Evolutionary conservation across 2,797 vertebrate genomes (phyloP).

Genomic region (Anas bahamensis): DNA sequence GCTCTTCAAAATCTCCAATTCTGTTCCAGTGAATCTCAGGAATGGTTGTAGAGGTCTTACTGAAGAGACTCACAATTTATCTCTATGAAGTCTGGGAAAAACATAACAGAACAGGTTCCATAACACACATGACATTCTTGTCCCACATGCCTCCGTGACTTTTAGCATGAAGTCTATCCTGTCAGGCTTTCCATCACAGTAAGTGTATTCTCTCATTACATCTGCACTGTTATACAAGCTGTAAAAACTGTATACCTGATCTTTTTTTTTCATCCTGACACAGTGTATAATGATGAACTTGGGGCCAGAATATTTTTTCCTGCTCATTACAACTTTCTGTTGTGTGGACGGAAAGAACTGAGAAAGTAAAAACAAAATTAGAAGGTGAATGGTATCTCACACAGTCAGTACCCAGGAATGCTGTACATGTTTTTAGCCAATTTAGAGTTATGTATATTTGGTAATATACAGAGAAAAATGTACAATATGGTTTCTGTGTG

Average conservation of each 20-base stretch:
- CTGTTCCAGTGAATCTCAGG: neutral
- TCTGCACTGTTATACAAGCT: neutral
- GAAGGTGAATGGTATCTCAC: neutral
- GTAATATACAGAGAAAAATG: neutral
- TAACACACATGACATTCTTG: neutral
- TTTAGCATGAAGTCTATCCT: neutral
- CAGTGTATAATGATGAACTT: neutral
- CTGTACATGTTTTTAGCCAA: neutral
- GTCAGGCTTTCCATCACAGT: neutral
- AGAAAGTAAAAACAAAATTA: neutral
- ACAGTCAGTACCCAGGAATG: neutral
- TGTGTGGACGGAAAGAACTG: neutral
- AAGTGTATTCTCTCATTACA: neutral
- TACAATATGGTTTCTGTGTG: neutral
- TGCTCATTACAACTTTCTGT: neutral
- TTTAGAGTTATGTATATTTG: neutral
- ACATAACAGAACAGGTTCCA: neutral
- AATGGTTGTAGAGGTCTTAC: neutral
- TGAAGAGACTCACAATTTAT: neutral
- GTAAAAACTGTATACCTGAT: neutral
- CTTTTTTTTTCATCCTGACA: neutral
- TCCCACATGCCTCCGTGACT: neutral
- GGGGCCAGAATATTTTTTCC: neutral
- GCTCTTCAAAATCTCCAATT: neutral
- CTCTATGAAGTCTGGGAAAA: neutral